Evolutionary conservation across 1,140 invertebrate genomes (phyloP).

Genomic region (Pseudobourletiella spinata): DNA sequence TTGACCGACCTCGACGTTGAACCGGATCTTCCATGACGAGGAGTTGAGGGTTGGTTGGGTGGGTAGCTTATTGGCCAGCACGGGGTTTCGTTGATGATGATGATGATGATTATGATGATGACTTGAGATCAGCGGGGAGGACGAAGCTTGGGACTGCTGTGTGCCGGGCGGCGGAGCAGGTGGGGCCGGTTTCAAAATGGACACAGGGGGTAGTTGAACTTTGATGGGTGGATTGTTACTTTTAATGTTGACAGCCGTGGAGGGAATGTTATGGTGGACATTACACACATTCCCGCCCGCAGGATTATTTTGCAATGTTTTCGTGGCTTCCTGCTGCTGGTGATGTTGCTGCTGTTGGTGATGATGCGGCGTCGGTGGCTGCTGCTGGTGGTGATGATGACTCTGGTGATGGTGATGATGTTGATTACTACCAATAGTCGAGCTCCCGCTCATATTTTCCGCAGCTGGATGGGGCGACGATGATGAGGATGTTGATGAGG

Average conservation of each 20-base stretch:
- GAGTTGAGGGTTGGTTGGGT: conserved; percentile 8
- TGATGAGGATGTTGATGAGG: background rate
- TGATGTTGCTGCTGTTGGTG: too few species aligned
- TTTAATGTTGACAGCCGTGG: background rate
- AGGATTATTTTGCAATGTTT: too few species aligned
- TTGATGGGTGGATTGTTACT: background rate
- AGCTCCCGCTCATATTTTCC: too few species aligned
- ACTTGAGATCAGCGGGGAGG: background rate
- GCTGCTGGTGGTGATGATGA: too few species aligned
- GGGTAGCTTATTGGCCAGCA: background rate
- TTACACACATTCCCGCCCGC: too few species aligned
- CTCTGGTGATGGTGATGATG: too few species aligned
- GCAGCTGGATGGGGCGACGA: too few species aligned
- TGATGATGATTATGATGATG: background rate
- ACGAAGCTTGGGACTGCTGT: background rate
- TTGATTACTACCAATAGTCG: too few species aligned
- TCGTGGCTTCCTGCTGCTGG: too few species aligned
- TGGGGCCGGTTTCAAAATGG: conserved; percentile 32
- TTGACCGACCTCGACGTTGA: conserved; percentile 35
- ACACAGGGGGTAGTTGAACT: conserved; percentile 23
- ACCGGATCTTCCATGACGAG: conserved; percentile 34
- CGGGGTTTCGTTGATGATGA: background rate
- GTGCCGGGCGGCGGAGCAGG: conserved; percentile 12
- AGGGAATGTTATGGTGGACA: too few species aligned
- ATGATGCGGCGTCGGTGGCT: too few species aligned